Evolutionary conservation across 2,113 vertebrate species (phyloP).

Genomic region (Willisornis vidua): DNA sequence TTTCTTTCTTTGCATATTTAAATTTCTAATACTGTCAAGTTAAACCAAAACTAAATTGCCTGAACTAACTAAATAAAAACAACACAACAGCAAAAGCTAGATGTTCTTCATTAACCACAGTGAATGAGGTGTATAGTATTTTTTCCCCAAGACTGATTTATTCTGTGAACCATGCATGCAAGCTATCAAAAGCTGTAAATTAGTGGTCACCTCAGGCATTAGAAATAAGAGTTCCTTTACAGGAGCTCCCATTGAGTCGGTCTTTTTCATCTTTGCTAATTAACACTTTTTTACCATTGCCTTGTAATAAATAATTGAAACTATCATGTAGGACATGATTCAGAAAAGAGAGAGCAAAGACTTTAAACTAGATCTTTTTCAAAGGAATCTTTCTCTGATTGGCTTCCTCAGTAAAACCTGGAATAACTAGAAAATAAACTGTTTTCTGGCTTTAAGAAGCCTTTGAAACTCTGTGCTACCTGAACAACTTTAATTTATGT

Average conservation of each 20-base stretch:
- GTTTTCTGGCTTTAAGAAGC: not conserved
- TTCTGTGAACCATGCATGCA: conserved; percentile 30
- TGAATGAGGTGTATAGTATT: conserved; percentile 6
- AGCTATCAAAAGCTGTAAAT: conserved; percentile 70
- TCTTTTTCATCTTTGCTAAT: conserved; percentile 72
- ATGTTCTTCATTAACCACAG: conserved; percentile 4
- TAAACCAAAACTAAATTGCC: not conserved
- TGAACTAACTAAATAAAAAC: not conserved
- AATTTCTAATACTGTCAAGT: not conserved
- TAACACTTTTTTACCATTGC: conserved; percentile 65
- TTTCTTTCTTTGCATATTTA: not conserved
- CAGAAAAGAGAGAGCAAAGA: conserved; percentile 33
- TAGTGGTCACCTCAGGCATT: conserved; percentile 68
- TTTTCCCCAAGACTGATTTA: conserved; percentile 55
- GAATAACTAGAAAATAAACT: conserved; percentile 3
- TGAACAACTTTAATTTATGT: not conserved
- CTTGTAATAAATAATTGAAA: conserved; percentile 71
- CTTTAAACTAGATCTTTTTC: conserved; percentile 44
- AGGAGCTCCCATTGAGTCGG: conserved; percentile 59
- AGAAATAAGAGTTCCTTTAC: conserved; percentile 56
- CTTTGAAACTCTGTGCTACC: not conserved
- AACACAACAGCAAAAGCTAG: not conserved
- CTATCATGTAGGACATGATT: conserved; percentile 60
- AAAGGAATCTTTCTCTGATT: conserved; percentile 28
- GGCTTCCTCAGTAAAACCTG: not conserved